These are phyloP conservation scores for Drosophila auraria DNA, from an alignment of 1,140 invertebrate genomes.

Conservation along the genomic window DNA sequence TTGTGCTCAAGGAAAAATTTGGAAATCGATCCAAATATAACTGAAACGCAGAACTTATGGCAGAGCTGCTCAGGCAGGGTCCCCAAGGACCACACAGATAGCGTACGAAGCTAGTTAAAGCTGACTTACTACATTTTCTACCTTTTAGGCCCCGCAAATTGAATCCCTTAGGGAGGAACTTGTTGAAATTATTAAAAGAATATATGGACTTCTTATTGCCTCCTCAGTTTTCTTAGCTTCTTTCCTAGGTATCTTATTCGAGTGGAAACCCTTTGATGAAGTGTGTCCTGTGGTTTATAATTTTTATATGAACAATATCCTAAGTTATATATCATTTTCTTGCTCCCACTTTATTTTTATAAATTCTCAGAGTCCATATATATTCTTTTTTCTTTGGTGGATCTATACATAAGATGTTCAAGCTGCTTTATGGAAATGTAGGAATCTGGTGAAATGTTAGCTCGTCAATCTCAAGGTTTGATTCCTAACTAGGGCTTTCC, in stretches of 20 bases:
- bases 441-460: neutral
- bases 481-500: too few species aligned
- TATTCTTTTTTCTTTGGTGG: constrained; percentile 5
- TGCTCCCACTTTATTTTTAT: constrained; percentile 2
- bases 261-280: neutral
- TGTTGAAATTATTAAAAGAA: neutral
- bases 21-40: neutral
- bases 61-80: neutral
- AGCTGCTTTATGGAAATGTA: neutral
- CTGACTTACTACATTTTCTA: neutral
- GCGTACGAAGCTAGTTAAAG: too few species aligned
- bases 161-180: neutral
- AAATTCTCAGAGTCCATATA: constrained; percentile 5
- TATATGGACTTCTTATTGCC: neutral
- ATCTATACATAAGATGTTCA: neutral
- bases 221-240: neutral
- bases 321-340: neutral
- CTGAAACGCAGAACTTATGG: neutral
- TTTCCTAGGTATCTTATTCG: neutral
- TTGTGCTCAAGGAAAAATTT: constrained; percentile 24
- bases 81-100: too few species aligned
- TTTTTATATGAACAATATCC: neutral
- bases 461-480: neutral
- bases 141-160: neutral
- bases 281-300: neutral